Conservation (phyloP, 2,888 invertebrate genomes). For the Oxyteleia sp. region DNA sequence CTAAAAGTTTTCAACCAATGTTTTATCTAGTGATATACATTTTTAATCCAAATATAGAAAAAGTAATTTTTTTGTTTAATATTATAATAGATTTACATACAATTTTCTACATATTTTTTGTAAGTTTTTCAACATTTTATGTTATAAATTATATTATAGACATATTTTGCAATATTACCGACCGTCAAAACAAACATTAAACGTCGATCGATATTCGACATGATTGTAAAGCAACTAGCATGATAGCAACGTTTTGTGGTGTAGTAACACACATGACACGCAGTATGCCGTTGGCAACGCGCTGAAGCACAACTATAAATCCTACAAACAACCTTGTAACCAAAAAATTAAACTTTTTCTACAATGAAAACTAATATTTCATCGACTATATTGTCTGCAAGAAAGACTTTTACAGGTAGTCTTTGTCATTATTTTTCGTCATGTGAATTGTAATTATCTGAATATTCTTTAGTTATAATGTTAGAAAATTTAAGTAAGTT, state of each 20-base stretch:
- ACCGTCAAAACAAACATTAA: constrained; percentile 18
- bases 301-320: constrained; percentile 27
- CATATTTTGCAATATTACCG: constrained; percentile 41
- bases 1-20: no score
- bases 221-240: constrained; percentile 52
- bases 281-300: constrained; percentile 61
- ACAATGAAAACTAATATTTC: constrained; percentile 30
- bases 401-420: constrained; percentile 17
- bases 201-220: constrained; percentile 69
- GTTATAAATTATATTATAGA: constrained; percentile 6
- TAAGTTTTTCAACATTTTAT: background rate
- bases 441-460: no score
- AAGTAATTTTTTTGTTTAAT: no score
- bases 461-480: no score
- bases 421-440: no score
- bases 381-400: background rate
- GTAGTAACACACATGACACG: constrained; percentile 40
- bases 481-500: no score
- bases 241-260: constrained; percentile 68
- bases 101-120: no score
- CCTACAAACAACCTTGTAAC: background rate
- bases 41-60: no score
- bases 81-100: no score
- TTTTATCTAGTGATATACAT: no score
- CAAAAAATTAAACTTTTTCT: background rate